A percentile compares a stretch with the other conserved stretches of the same genome.
These are phyloP conservation scores for Ancistrus triradiatus DNA, from an alignment of 2,113 vertebrate species.

Conservation along the genomic window DNA sequence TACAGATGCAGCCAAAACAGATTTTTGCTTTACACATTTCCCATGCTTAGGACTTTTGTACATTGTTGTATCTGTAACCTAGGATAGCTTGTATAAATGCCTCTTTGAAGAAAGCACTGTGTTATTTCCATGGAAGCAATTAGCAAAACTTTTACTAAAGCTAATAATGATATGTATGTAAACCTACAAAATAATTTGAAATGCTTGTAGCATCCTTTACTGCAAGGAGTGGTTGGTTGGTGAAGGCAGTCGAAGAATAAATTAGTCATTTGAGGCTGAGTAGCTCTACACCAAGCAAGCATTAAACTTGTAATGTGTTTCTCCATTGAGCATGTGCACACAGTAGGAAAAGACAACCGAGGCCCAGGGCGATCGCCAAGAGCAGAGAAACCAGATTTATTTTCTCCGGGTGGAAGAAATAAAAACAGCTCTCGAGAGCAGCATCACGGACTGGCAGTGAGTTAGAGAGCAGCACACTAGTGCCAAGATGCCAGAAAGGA, in stretches of 20 bases:
- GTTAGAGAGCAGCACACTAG: slow-evolving; percentile 5
- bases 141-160: no score
- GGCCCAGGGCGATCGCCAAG: slow-evolving; percentile 16
- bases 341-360: slow-evolving; percentile 25
- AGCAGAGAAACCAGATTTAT: slow-evolving; percentile 41
- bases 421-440: slow-evolving; percentile 35
- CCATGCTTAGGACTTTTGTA: no score
- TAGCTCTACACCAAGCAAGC: slow-evolving; percentile 25
- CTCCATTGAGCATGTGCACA: slow-evolving; percentile 25
- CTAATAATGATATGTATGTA: background rate
- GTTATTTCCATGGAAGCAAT: no score
- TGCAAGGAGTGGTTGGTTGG: background rate
- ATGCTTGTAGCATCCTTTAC: background rate
- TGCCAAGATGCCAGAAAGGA: background rate
- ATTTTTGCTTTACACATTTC: no score
- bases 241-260: slow-evolving; percentile 13
- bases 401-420: slow-evolving; percentile 28
- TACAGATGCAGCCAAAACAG: no score
- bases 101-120: no score
- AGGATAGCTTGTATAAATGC: no score
- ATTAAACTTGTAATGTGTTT: slow-evolving; percentile 33
- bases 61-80: no score
- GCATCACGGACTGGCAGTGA: slow-evolving; percentile 14
- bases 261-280: slow-evolving; percentile 26
- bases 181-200: background rate